Conservation (phyloP, 2,113 vertebrate species). For the Notarius quadriscutis region DNA sequence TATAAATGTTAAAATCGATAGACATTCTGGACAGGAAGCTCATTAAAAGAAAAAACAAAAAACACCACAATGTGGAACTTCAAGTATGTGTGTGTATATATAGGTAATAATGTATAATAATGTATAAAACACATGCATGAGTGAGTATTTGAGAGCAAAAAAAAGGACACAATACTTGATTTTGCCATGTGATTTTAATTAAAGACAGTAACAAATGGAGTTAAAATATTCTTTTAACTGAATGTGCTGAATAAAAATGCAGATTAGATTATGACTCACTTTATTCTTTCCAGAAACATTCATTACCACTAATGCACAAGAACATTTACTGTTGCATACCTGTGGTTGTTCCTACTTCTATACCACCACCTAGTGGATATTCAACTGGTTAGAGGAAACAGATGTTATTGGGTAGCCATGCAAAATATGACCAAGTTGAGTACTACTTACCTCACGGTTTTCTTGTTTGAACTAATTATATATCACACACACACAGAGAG, state of each 20-base stretch:
- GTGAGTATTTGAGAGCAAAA: not conserved
- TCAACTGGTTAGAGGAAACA: not conserved
- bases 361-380: conserved; percentile 36
- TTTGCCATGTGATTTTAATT: conserved; percentile 11
- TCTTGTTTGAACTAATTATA: not conserved
- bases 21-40: not conserved
- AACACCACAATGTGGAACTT: not conserved
- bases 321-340: not conserved
- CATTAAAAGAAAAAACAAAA: not conserved
- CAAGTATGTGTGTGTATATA: not conserved
- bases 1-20: not conserved
- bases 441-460: conserved; percentile 24
- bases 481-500: not conserved
- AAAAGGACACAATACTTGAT: not conserved
- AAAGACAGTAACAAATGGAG: not conserved
- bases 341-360: not conserved
- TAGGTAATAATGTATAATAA: not conserved
- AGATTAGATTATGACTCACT: not conserved
- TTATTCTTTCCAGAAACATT: conserved; percentile 15
- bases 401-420: not conserved
- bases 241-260: not conserved
- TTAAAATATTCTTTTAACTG: not conserved
- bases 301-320: not conserved
- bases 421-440: not conserved
- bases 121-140: not conserved